Base-by-base conservation (phyloP, 2,888 invertebrate species). In the Rutpela maculata region DNA sequence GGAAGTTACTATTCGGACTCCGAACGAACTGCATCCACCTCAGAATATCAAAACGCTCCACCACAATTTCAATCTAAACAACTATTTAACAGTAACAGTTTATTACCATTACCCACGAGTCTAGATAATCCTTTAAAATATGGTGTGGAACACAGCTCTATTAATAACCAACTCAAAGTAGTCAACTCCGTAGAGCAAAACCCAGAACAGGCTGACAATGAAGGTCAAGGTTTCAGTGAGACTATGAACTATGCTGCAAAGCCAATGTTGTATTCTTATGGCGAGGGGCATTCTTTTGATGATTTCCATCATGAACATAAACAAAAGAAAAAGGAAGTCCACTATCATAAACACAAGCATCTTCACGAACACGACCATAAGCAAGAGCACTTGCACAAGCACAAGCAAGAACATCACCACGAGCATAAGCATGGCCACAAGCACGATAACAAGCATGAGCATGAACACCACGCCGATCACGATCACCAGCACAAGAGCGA, bases 301-400 rank as follows among this genome's bases (percentile, higher is more conserved):
- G 57, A 70, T 59, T 12, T 19, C 26, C 26, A 56, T n/a, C 3
- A 57, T 9, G 31, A 57, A 19, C 19, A 65, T 12, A 43, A 76
- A 55, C 12, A 56, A 43, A 75, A 75, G 35, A 43, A 75, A 31
- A 76, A 76, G 38, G 87, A 88, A 78, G 78, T 87, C 18, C 88
- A 88, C 68, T 86, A 87, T 63, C 87, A 88, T 72, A 82, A 85
- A 63, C 88, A 88, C 70, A 86, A 88, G 71, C 88, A 88, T 71
- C 83, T 87, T 22, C 88, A 88, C 74, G 82, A 84, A 10, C 87
- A 88, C 76, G 81, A 86, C 17, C 87, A 87, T 77, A 84, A 85
- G 59, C 85, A 86, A 62, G 84, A 85, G 11, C 86, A 86, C 18
- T 3, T 62, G 0, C 74, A 74, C 71, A 83, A 84, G 22, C 86